Conservation (phyloP, 2,888 invertebrate genomes). For the Helicoverpa assulta region DNA sequence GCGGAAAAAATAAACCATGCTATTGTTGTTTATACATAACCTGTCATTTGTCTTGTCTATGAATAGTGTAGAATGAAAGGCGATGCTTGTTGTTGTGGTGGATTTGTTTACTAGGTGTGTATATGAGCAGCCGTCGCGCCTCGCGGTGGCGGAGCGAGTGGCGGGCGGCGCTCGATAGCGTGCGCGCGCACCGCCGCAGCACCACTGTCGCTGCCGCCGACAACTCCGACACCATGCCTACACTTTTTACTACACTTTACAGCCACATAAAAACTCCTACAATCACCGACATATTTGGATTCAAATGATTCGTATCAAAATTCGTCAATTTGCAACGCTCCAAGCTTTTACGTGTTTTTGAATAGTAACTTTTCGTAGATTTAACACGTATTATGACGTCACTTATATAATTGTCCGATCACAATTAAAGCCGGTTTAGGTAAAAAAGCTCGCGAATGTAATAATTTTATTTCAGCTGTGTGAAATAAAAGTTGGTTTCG, state of each 20-base stretch:
- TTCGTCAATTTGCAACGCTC: conserved; percentile 56
- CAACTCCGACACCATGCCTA: conserved; percentile 43
- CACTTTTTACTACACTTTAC: conserved; percentile 59
- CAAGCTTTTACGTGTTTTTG: conserved; percentile 42
- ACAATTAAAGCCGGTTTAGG: conserved; percentile 74
- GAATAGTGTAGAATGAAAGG: conserved; percentile 5
- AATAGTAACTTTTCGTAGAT: conserved; percentile 61
- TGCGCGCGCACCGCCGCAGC: conserved; percentile 82
- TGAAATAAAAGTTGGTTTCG: conserved; percentile 75
- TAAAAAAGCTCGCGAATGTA: conserved; percentile 69
- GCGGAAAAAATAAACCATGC: neutral
- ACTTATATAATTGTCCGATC: conserved; percentile 69
- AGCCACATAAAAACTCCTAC: conserved; percentile 59
- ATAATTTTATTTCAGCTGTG: conserved; percentile 81
- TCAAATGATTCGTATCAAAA: conserved; percentile 57
- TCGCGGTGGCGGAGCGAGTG: conserved; percentile 43
- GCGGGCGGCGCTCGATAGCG: conserved; percentile 77
- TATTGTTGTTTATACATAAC: neutral
- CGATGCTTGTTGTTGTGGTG: conserved; percentile 27
- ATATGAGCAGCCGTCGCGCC: conserved; percentile 44
- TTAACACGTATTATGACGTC: conserved; percentile 68
- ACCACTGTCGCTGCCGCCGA: conserved; percentile 32
- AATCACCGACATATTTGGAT: conserved; percentile 59
- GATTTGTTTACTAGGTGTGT: conserved; percentile 42
- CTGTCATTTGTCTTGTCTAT: neutral